These are phyloP conservation scores for Chlorodrepanis virens DNA, from an alignment of 2,113 vertebrate genomes.

Conservation along the genomic window DNA sequence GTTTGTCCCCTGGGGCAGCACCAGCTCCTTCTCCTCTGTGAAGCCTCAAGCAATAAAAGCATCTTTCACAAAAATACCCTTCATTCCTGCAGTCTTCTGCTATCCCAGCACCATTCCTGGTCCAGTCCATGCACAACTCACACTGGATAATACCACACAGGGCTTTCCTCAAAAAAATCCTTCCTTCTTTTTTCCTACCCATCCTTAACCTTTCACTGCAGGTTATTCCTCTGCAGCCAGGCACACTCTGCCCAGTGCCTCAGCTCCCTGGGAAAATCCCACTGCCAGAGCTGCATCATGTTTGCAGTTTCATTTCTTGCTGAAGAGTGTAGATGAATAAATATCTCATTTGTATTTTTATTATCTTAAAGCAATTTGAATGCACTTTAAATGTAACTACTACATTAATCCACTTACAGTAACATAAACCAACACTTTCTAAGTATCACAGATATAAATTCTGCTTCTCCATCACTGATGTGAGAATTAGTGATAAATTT, in stretches of 20 bases:
- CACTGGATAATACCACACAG: not conserved
- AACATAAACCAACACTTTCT: not conserved
- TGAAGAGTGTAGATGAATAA: not conserved
- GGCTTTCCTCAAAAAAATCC: not conserved
- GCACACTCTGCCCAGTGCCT: not conserved
- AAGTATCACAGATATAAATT: not conserved
- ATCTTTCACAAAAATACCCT: not conserved
- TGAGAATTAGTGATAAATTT: not conserved
- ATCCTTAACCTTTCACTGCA: not conserved
- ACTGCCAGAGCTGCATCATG: not conserved
- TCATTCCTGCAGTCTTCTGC: not conserved
- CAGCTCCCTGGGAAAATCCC: not conserved
- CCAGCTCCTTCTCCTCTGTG: not conserved
- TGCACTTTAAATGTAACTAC: not conserved
- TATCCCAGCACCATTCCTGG: not conserved
- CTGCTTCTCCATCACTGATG: not conserved
- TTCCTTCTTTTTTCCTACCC: not conserved
- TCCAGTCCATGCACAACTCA: not conserved
- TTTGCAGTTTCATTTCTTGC: not conserved
- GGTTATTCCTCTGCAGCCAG: not conserved
- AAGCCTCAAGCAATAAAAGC: not conserved
- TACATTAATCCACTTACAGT: not conserved
- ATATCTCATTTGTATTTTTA: not conserved
- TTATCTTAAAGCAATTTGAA: not conserved
- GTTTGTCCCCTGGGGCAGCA: rapidly evolving